These are phyloP conservation scores for Xiphorhynchus erythropygius DNA, from an alignment of 2,797 vertebrate species.

Conservation along the genomic window DNA sequence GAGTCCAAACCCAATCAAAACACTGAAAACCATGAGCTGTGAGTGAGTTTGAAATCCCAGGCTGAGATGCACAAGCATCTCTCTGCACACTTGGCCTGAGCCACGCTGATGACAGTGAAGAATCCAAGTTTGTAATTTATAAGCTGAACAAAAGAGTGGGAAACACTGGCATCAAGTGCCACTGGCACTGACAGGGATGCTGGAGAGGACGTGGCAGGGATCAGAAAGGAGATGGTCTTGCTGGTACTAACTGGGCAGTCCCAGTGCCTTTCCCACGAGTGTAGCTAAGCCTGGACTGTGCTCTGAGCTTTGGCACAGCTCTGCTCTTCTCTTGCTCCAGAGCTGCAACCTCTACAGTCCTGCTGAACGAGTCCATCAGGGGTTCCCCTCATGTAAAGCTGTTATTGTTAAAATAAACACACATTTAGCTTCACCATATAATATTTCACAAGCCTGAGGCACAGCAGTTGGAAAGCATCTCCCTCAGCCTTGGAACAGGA, in stretches of 20 bases:
- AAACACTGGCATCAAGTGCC: background rate
- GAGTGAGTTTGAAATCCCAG: background rate
- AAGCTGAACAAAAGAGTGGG: background rate
- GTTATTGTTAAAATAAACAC: constrained; percentile 68
- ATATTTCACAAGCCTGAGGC: constrained; percentile 60
- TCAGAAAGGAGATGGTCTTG: background rate
- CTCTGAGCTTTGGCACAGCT: background rate
- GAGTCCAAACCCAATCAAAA: background rate
- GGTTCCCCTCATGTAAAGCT: constrained; percentile 13
- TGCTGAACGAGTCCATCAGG: constrained; percentile 49
- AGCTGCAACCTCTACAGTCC: background rate
- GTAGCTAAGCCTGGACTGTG: background rate
- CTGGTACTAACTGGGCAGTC: background rate
- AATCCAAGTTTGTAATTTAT: accelerated
- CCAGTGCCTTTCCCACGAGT: background rate
- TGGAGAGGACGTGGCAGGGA: accelerated
- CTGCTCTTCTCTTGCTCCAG: background rate
- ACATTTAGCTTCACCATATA: constrained; percentile 39
- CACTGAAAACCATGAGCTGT: background rate
- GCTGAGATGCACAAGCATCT: background rate
- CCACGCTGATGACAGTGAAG: accelerated
- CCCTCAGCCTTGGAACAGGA: constrained; percentile 28
- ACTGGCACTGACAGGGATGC: background rate
- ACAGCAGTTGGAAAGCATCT: constrained; percentile 38
- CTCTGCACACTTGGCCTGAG: background rate